Base-by-base conservation (phyloP, 2,888 invertebrate species). In the Tryphoninae sp. region DNA sequence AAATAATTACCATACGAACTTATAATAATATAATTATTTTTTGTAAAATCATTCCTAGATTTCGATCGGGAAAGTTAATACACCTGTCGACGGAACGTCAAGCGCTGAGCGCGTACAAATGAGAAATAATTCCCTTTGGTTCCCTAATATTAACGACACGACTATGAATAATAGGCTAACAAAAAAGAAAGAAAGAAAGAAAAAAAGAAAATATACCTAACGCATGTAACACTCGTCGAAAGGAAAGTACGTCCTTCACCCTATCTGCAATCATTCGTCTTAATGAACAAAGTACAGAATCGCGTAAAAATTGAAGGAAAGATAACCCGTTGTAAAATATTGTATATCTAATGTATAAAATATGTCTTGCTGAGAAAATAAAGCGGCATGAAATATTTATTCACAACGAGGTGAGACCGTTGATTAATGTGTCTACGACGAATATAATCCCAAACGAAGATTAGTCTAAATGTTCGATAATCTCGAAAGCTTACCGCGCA, bases 361-460 rank as follows among this genome's bases (percentile, higher is more conserved):
- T 80, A 84, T 86, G 86, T 87, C 87, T 86, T 86, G 81, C 84
- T 87, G 85, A 82, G 67, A 71, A 88, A 90, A 90, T 90, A 91
- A 91, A 91, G 88, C 89, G 81, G 78, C 87, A 87, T 78, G 85
- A 86, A 87, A 89, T 91, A 91, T 91, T 91, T 91, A 91, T 91
- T 91, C 90, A 90, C 87, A 84, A 82, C 42, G 53, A 42, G 53
- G 76, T 76, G 67, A 59, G 19, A 13, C 40, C 16, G n/a, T 55
- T 19, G 16, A 19, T 55, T 13, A 51, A 51, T 51, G 16, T n/a
- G 16, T 51, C 9, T 51, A 33, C 7, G 33, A 0, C 33, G 33
- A 33, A 6, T 6, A 33, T 6, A 33, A 33, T 33, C 33, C 6
- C 1, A 33, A 33, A 33, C 33, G 33, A 33, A 33, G 6, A 33